A percentile compares a stretch with the other conserved stretches of the same genome.
These are phyloP conservation scores for Gymnodraco acuticeps DNA, from an alignment of 2,797 vertebrate species.

Conservation along the genomic window DNA sequence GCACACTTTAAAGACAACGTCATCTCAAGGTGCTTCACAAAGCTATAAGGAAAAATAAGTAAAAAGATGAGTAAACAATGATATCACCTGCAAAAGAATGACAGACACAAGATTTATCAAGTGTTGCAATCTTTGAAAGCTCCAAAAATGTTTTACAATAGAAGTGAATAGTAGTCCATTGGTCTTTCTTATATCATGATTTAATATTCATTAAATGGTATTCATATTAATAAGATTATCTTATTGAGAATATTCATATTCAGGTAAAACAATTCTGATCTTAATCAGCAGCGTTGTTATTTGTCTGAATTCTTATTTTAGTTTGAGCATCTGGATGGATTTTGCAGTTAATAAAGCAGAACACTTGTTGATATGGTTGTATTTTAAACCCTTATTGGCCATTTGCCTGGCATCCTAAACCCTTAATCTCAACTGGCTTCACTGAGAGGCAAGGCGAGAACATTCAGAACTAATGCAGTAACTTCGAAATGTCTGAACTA, in stretches of 20 bases:
- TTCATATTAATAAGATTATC: no score
- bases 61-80: slow-evolving; percentile 12
- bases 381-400: slow-evolving; percentile 50
- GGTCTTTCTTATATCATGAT: slow-evolving; percentile 1
- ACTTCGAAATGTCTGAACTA: slow-evolving; percentile 6
- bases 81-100: slow-evolving; percentile 33
- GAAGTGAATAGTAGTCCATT: background rate
- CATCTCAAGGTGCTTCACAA: no score
- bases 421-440: slow-evolving; percentile 50
- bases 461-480: slow-evolving; percentile 40
- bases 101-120: slow-evolving; percentile 3
- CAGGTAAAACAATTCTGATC: background rate
- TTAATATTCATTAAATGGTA: background rate
- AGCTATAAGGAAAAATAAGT: no score
- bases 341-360: slow-evolving; percentile 14
- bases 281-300: background rate
- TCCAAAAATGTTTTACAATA: background rate
- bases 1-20: no score
- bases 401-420: slow-evolving; percentile 51
- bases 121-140: background rate
- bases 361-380: slow-evolving; percentile 54
- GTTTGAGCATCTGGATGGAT: slow-evolving; percentile 34
- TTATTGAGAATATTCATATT: no score
- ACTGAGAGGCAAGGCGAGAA: slow-evolving; percentile 25
- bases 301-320: slow-evolving; percentile 37